A percentile compares a stretch with the other conserved stretches of the same genome.
phyloP scores from a whole-genome alignment of 2,797 vertebrate genomes.

The Oryzias sinensis region DNA sequence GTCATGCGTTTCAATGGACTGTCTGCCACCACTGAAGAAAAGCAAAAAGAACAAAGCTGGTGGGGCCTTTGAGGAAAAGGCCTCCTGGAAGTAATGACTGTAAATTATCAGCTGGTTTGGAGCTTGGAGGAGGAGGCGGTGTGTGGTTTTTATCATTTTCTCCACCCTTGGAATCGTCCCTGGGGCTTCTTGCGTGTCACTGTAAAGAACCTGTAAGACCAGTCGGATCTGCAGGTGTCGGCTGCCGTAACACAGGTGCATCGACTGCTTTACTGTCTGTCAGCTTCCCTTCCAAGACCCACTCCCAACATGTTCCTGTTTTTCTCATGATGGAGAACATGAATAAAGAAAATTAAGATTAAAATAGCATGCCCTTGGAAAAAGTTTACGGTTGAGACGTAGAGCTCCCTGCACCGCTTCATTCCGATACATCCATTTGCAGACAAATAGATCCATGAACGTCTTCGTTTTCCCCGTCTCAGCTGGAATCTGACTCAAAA shows the following conservation, averaged over 20 bases:
- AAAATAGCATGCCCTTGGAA: too few species aligned
- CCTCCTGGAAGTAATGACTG: constrained; percentile 23
- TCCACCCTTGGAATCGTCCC: neutral
- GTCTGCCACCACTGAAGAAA: neutral
- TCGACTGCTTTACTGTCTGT: constrained; percentile 42
- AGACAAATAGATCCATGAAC: too few species aligned
- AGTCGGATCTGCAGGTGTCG: constrained; percentile 44
- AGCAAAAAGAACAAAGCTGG: constrained; percentile 24
- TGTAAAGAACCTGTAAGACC: constrained; percentile 42
- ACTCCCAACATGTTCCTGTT: too few species aligned
- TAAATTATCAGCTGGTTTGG: constrained; percentile 18
- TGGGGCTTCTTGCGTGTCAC: constrained; percentile 9
- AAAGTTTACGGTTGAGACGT: too few species aligned
- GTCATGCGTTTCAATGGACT: constrained; percentile 28
- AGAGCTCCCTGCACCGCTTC: too few species aligned
- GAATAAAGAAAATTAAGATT: too few species aligned
- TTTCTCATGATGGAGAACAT: too few species aligned
- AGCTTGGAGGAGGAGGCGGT: constrained; percentile 6
- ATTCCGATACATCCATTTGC: too few species aligned
- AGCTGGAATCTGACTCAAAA: too few species aligned
- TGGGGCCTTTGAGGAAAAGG: constrained; percentile 6
- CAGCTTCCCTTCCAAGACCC: constrained; percentile 3
- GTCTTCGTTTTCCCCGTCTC: too few species aligned
- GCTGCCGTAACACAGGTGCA: constrained; percentile 26
- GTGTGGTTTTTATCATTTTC: constrained; percentile 20